phyloP scores from a whole-genome alignment of 2,888 invertebrate genomes.

The Cyclophora albipunctata region DNA sequence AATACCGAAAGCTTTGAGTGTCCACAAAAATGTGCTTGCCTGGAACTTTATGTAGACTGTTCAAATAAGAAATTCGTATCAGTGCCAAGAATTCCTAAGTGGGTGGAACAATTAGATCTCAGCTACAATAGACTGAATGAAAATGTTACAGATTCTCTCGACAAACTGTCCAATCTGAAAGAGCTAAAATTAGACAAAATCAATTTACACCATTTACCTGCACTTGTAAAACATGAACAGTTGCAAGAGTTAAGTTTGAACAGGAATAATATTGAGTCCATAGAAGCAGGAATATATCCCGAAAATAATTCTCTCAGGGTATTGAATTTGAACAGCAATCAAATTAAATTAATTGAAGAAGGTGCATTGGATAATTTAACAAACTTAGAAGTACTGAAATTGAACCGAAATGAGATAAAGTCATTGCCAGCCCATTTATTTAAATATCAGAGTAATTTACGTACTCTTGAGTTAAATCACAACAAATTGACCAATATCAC shows the following conservation, averaged over 20 bases:
- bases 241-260: slow-evolving; percentile 78
- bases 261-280: slow-evolving; percentile 76
- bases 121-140: slow-evolving; percentile 64
- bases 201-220: slow-evolving; percentile 72
- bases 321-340: slow-evolving; percentile 76
- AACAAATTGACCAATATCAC: slow-evolving; percentile 88
- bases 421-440: slow-evolving; percentile 85
- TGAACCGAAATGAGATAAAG: slow-evolving; percentile 85
- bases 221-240: slow-evolving; percentile 63
- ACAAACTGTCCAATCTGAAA: slow-evolving; percentile 46
- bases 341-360: slow-evolving; percentile 80
- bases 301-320: slow-evolving; percentile 63
- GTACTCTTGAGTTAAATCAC: slow-evolving; percentile 87
- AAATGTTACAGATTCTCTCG: slow-evolving; percentile 50
- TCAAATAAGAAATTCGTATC: slow-evolving; percentile 80
- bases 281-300: slow-evolving; percentile 77
- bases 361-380: slow-evolving; percentile 83
- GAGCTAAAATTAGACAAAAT: slow-evolving; percentile 75
- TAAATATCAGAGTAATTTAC: slow-evolving; percentile 79
- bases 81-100: slow-evolving; percentile 84
- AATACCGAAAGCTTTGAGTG: slow-evolving; percentile 71
- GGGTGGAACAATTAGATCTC: slow-evolving; percentile 84
- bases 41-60: slow-evolving; percentile 85
- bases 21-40: slow-evolving; percentile 81
- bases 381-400: slow-evolving; percentile 81